These are phyloP conservation scores for mouse (Mus musculus) DNA, from an alignment of 2,113 vertebrate species.

Conservation along the genomic window GRCm39 chr1:133165501-133166000, in stretches of 20 bases:
- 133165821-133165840: not conserved
- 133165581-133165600: not conserved
- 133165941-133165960: not conserved
- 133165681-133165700: not conserved
- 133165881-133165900: not conserved
- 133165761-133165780: not conserved
- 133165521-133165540: accelerated
- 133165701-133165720: not conserved
- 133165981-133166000: accelerated
- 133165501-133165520: not conserved
- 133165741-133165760: no score
- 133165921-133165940: not conserved
- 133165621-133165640: constrained; percentile 33
- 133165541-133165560: not conserved
- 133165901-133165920: not conserved
- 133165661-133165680: constrained; percentile 10
- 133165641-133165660: constrained; percentile 27
- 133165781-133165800: not conserved
- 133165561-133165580: accelerated
- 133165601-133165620: not conserved
- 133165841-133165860: not conserved
- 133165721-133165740: not conserved
- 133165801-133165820: not conserved
- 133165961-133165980: not conserved
- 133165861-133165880: not conserved